Evolutionary conservation across 2,797 vertebrate species (phyloP), one percentile per base, ranked within the genome.

Genomic region (Cryptoprocta ferox): DNA sequence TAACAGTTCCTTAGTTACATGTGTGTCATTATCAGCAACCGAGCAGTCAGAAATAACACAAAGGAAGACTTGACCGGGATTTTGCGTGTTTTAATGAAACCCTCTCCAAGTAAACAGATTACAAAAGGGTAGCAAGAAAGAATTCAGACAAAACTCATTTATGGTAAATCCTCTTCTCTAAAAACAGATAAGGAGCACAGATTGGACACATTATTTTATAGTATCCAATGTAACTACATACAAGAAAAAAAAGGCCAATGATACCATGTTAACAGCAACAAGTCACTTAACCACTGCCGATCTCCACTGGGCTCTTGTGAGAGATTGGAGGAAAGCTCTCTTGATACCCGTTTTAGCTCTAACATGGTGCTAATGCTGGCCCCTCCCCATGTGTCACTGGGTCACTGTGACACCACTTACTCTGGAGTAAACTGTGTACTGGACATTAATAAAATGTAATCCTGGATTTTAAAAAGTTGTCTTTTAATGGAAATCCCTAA

Each of bases 71-170:
- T 83, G 7, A 65, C 32, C 30, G 63, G 70, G 28, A 63, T 63
- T 91, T 63, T 56, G 30, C 28, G 39, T 28, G 28, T 92, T 97
- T 83, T 91, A 91, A 75, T 63, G 32, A 91, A 96, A 88, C 32
- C 56, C 53, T 73, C 56, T 65, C 37, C 42, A 68, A 50, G 83
- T 66, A 18, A 80, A 81, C 71, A 94, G 90, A 79, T 78, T 48
- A 73, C 13, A 80, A 21, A 50, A 91, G 82, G 16, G 14, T 21
- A 93, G 39, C 30, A 65, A 65, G 8, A 65, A 80, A 66, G 70
- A 65, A 21, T 87, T 48, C 56, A 39, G 30, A 63, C 37, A 73
- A 93, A 65, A 90, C n/a, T 30, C 24, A 81, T 37, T 95, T 83
- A 71, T 35, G 10, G 71, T 82, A 92, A 66, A 84, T 21, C 11